A percentile compares a stretch with the other conserved stretches of the same genome.
These are phyloP conservation scores for Oikopleura vanhoeffeni DNA, from an alignment of 23 tunicate species.

Conservation along the genomic window DNA sequence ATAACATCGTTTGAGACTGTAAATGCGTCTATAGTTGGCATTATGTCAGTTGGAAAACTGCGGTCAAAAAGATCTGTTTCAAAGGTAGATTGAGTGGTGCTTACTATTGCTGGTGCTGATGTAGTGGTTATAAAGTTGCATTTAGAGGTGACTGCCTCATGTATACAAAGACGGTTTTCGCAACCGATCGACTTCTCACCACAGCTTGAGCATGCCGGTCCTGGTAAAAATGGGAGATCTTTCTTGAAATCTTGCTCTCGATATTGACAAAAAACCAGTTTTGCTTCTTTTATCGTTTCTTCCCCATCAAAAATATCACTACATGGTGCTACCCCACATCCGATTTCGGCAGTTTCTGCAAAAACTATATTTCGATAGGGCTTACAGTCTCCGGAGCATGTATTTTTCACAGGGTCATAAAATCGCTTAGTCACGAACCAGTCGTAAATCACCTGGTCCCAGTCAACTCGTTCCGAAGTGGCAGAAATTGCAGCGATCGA, in stretches of 20 bases:
- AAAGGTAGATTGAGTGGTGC: neutral
- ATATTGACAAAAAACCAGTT: neutral
- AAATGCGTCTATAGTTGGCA: neutral
- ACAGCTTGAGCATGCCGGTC: neutral
- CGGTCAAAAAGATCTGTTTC: neutral
- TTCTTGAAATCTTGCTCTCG: neutral
- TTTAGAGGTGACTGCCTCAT: neutral
- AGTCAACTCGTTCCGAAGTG: neutral
- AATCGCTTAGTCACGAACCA: neutral
- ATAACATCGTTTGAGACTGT: neutral
- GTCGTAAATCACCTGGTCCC: constrained; percentile 9
- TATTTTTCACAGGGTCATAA: neutral
- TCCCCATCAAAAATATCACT: neutral
- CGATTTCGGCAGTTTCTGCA: neutral
- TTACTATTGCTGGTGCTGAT: neutral
- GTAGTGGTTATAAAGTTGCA: neutral
- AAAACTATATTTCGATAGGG: neutral
- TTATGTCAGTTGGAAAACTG: neutral
- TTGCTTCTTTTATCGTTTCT: neutral
- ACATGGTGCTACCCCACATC: neutral
- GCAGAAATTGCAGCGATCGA: neutral
- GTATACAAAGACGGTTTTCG: neutral
- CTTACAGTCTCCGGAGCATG: neutral
- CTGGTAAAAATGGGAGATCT: neutral
- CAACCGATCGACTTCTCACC: neutral